Conservation (phyloP, 2,797 vertebrate genomes). For the Clarias fuscus region DNA sequence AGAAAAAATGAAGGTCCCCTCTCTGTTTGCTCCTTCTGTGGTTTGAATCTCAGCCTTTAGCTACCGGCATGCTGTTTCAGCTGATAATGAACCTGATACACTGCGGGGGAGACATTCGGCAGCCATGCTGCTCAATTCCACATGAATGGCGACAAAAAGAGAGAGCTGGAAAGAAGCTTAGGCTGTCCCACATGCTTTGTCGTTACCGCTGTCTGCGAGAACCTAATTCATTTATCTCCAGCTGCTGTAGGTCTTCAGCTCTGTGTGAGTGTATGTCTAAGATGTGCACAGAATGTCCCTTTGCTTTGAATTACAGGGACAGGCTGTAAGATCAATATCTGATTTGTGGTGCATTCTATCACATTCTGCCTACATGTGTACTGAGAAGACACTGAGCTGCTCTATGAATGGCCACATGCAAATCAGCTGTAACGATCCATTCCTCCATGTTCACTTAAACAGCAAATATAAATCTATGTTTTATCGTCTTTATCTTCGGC, state of each 20-base stretch:
- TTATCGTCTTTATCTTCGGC: too few relatives aligned
- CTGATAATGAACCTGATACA: constrained; percentile 6
- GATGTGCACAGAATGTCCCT: constrained; percentile 1
- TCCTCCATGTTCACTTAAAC: background rate
- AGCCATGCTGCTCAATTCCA: background rate
- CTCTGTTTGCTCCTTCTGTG: background rate
- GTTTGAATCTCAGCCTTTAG: constrained; percentile 27
- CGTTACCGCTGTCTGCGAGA: background rate
- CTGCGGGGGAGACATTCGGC: constrained; percentile 4
- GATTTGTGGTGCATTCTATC: constrained; percentile 30
- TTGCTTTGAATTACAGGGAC: background rate
- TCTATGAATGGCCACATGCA: background rate
- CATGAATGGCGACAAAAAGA: constrained; percentile 24
- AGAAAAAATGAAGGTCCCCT: background rate
- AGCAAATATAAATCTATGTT: background rate
- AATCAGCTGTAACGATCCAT: constrained; percentile 3
- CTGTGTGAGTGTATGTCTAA: constrained; percentile 9
- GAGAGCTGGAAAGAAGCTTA: background rate
- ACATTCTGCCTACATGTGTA: constrained; percentile 15
- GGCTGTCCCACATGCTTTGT: constrained; percentile 14
- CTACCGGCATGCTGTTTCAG: constrained; percentile 21
- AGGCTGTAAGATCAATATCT: constrained; percentile 21
- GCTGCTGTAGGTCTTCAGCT: background rate
- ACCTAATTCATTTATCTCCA: constrained; percentile 15
- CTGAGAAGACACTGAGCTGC: background rate